Evolutionary conservation across 2,888 invertebrate species (phyloP).

Genomic region (Antheraea yamamai): DNA sequence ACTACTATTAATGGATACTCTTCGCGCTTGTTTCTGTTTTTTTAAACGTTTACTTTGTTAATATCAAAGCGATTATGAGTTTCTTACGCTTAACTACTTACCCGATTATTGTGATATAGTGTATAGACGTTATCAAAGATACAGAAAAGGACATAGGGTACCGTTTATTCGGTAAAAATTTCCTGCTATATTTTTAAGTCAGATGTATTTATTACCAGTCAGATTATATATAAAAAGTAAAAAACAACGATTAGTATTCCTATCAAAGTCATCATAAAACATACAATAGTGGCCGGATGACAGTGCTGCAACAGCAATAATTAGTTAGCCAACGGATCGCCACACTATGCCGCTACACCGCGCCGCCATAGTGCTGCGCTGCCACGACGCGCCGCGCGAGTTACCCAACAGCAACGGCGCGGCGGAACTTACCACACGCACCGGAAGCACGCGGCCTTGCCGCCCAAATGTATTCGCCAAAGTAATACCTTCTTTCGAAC

Average conservation of each 20-base stretch:
- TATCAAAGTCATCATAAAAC: conserved; percentile 18
- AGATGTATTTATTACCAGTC: not conserved
- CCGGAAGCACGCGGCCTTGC: conserved; percentile 72
- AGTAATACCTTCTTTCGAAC: conserved; percentile 42
- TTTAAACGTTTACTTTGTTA: not conserved
- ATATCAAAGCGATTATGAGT: no score
- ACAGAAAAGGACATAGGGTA: no score
- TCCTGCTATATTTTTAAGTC: not conserved
- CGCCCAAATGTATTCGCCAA: conserved; percentile 50
- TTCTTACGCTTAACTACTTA: no score
- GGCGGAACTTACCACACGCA: conserved; percentile 71
- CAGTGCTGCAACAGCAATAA: conserved; percentile 53
- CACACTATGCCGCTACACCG: conserved; percentile 45
- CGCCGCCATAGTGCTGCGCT: no score
- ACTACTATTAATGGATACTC: not conserved
- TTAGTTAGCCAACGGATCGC: conserved; percentile 56
- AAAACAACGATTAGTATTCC: not conserved
- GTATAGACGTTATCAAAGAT: no score
- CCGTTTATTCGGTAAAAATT: no score
- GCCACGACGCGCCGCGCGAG: conserved; percentile 40
- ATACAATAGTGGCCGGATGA: conserved; percentile 44
- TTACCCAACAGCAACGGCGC: conserved; percentile 54
- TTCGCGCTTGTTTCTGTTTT: not conserved
- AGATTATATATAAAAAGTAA: not conserved
- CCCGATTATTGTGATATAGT: no score